Percentiles rank a stretch among this genome's conserved stretches.
Evolutionary conservation across 2,113 vertebrate species (phyloP).

Genomic region (Campylomormyrus numenius): DNA sequence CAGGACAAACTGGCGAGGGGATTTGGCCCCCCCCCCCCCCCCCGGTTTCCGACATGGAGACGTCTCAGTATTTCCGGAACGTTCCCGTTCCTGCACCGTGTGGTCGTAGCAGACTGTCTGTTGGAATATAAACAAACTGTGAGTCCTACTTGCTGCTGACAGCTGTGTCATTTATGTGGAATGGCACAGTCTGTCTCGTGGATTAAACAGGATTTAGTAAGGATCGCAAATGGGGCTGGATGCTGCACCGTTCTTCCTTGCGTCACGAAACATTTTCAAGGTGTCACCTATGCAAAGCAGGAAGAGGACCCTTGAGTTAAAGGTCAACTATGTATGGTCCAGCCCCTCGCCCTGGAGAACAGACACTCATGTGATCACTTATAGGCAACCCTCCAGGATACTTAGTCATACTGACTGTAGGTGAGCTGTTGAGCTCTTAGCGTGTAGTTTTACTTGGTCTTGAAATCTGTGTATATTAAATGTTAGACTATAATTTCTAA

Average conservation of each 20-base stretch:
- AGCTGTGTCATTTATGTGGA: background rate
- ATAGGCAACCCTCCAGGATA: background rate
- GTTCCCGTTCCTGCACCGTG: background rate
- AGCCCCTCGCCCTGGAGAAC: background rate
- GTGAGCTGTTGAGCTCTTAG: background rate
- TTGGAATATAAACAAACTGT: background rate
- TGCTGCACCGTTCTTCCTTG: background rate
- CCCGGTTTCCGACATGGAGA: background rate
- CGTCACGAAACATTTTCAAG: background rate
- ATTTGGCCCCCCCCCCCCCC: background rate
- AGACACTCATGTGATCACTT: background rate
- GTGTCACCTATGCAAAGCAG: background rate
- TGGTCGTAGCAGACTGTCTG: background rate
- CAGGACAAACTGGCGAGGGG: background rate
- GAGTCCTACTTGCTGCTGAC: background rate
- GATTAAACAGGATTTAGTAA: background rate
- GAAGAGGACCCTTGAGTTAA: background rate
- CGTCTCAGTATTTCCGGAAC: slow-evolving; percentile 8
- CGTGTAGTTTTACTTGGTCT: background rate
- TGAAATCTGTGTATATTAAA: background rate
- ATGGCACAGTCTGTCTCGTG: background rate
- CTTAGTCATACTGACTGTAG: background rate
- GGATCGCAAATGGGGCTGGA: background rate
- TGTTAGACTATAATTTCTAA: background rate
- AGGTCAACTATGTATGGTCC: background rate